Percentiles rank a stretch among this genome's conserved stretches.
Conservation (phyloP, 2,888 invertebrate genomes). For the Phortica magna region DNA sequence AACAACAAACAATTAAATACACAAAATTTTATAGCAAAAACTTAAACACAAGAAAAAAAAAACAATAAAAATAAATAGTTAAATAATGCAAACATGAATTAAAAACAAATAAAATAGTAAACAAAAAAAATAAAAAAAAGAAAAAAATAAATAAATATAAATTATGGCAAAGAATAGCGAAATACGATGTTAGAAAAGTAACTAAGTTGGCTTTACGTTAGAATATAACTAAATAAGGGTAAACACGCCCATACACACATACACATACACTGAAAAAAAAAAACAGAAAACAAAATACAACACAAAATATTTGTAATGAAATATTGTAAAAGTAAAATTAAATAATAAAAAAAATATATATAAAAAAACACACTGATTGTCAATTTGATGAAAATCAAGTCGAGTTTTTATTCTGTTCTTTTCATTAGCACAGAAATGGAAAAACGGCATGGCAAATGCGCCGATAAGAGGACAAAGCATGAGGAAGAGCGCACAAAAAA, state of each 20-base stretch:
- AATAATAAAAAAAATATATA: conserved; percentile 42
- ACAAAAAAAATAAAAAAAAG: conserved; percentile 53
- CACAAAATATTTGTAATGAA: conserved; percentile 59
- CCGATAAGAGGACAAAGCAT: not conserved
- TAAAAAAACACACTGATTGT: conserved; percentile 28
- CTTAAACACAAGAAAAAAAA: conserved; percentile 26
- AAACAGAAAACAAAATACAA: conserved; percentile 12
- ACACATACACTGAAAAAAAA: conserved; percentile 27
- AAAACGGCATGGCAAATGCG: not conserved
- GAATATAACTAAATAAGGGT: conserved; percentile 40
- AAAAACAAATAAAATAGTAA: conserved; percentile 30
- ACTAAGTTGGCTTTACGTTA: conserved; percentile 66
- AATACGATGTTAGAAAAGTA: conserved; percentile 48
- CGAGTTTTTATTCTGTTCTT: conserved; percentile 16
- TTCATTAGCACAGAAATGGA: conserved; percentile 4
- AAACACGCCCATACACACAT: conserved; percentile 46
- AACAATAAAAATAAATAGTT: conserved; percentile 50
- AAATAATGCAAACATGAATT: conserved; percentile 27
- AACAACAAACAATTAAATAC: conserved; percentile 40
- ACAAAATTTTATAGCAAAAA: conserved; percentile 23
- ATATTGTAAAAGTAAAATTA: conserved; percentile 55
- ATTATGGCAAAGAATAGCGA: conserved; percentile 32
- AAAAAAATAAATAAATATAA: conserved; percentile 46
- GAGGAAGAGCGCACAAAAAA: conserved; percentile 32
- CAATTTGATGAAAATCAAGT: conserved; percentile 28